Evolutionary conservation across 1,140 invertebrate species (phyloP), one percentile per base, ranked within the genome.

Genomic region (Nymphalis io): DNA sequence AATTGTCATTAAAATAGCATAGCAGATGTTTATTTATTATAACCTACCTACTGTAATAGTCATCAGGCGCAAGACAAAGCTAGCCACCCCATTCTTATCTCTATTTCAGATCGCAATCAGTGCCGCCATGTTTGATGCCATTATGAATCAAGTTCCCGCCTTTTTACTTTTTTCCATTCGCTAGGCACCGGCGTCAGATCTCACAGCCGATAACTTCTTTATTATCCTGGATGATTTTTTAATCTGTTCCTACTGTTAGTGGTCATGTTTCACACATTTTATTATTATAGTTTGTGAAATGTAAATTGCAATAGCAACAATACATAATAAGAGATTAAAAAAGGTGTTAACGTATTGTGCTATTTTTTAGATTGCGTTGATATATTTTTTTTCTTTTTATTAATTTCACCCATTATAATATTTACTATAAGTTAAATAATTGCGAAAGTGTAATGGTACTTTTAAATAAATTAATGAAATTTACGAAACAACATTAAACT

Each of bases 181-280:
- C 84, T 90, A 85, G 86, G 83, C 85, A 90, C 78, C 73, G 82
- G 85, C 84, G 82, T 87, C 83, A 89, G 88, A 90, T 90, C 87
- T 88, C 86, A 85, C 83, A 89, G 82, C 79, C 81, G 88, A 90
- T 90, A 90, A 89, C 78, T 80, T 84, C 85, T 87, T 89, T 89
- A 90, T 90, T 90, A 89, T 90, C 81, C 87, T 85, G 82, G 83
- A 90, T 87, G 83, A 89, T 90, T 89, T 88, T 90, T 88, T 88
- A 90, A 90, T 88, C 88, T 87, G 80, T 73, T 73, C 70, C 79
- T 81, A 84, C 77, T 79, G 78, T 73, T 76, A 59, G 51, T n/a
- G 69, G 70, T 80, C 75, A 59, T 74, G 76, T 82, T 79, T 78
- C 79, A 80, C 79, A 74, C 75, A 78, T 78, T 78, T 75, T 72